Evolutionary conservation across 2,888 invertebrate genomes (phyloP).

Genomic region (Papilio elwesi): DNA sequence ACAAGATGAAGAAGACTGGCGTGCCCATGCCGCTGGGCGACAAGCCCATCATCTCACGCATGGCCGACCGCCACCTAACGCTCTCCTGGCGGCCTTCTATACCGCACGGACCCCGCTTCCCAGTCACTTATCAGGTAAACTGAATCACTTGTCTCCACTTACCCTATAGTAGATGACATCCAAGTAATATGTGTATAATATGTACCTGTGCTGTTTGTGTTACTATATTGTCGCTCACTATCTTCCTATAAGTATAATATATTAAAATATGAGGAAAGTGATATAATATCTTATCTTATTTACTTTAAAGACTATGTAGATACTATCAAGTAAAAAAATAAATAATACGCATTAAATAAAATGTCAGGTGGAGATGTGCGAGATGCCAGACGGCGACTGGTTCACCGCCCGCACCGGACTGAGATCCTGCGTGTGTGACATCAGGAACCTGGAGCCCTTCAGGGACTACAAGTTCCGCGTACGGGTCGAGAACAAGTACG

Average conservation of each 20-base stretch:
- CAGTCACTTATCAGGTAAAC: conserved; percentile 94
- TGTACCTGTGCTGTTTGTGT: no score
- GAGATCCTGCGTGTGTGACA: conserved; percentile 94
- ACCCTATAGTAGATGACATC: no score
- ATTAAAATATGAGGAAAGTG: no score
- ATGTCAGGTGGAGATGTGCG: conserved; percentile 92
- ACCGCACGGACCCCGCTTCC: conserved; percentile 92
- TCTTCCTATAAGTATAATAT: no score
- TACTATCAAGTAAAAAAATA: neutral
- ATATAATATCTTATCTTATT: no score
- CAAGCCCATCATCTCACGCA: conserved; percentile 95
- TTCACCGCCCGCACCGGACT: conserved; percentile 93
- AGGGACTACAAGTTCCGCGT: conserved; percentile 98
- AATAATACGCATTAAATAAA: neutral
- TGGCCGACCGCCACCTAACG: conserved; percentile 94
- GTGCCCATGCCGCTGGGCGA: conserved; percentile 95
- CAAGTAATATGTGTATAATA: no score
- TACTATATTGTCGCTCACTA: no score
- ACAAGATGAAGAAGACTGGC: conserved; percentile 92
- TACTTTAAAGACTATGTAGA: neutral
- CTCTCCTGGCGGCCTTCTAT: conserved; percentile 97
- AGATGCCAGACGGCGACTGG: conserved; percentile 96
- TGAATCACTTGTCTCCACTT: no score
- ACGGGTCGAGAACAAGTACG: conserved; percentile 98
- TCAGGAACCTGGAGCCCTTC: conserved; percentile 95